Conservation (phyloP, 2,888 invertebrate species). For the Agrotis ipsilon region DNA sequence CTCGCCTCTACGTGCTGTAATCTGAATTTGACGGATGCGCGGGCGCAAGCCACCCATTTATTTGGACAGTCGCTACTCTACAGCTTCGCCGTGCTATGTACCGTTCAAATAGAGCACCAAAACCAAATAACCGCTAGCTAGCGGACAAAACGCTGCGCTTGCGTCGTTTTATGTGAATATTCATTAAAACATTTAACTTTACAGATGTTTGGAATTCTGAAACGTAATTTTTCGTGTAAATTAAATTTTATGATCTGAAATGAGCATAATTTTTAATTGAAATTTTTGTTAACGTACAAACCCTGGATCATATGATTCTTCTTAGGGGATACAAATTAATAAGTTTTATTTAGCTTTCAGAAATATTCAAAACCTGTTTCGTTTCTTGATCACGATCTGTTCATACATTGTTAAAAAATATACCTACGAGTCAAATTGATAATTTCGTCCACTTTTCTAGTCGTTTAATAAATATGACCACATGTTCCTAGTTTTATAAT, state of each 20-base stretch:
- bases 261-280: not conserved
- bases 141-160: constrained; percentile 49
- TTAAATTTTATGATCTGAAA: not conserved
- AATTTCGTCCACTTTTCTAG: too few species aligned
- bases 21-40: constrained; percentile 52
- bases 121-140: constrained; percentile 66
- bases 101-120: constrained; percentile 62
- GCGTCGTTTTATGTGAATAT: constrained; percentile 31
- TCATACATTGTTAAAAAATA: too few species aligned
- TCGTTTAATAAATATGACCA: too few species aligned
- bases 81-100: constrained; percentile 48
- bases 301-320: not conserved
- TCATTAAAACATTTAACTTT: constrained; percentile 18
- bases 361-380: too few species aligned
- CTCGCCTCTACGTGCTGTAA: constrained; percentile 14
- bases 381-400: too few species aligned
- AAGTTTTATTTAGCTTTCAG: too few species aligned
- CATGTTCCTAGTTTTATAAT: too few species aligned
- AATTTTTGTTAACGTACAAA: not conserved
- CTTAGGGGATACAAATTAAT: too few species aligned
- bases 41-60: constrained; percentile 28
- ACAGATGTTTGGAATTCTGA: constrained; percentile 23
- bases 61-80: constrained; percentile 43
- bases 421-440: too few species aligned
- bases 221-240: not conserved